Conservation (phyloP, 2,113 vertebrate species). For the Cygnus buccinator region DNA sequence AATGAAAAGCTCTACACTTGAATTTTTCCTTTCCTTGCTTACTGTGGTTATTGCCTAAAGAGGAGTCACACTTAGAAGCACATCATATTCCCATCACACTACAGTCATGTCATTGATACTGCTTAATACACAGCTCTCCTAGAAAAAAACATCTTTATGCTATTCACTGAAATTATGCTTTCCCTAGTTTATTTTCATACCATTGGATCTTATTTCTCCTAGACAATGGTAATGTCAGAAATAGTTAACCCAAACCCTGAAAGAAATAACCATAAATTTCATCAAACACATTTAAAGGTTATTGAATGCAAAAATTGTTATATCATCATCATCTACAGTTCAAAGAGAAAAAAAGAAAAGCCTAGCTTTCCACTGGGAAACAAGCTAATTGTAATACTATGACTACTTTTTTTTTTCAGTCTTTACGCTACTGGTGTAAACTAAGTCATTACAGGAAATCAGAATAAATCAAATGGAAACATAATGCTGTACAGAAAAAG, state of each 20-base stretch:
- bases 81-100: background rate
- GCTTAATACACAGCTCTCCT: background rate
- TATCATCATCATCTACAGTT: background rate
- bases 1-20: background rate
- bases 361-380: background rate
- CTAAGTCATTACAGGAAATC: background rate
- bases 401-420: background rate
- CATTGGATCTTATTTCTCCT: background rate
- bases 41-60: background rate
- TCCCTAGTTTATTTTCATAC: too few relatives aligned
- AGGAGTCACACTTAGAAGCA: background rate
- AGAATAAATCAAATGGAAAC: background rate
- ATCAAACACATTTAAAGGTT: background rate
- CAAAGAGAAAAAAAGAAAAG: background rate
- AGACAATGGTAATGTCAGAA: background rate
- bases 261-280: background rate
- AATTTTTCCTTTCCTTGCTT: background rate
- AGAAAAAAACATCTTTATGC: background rate
- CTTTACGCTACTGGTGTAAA: background rate
- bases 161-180: background rate
- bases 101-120: background rate
- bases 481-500: background rate
- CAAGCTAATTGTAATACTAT: background rate
- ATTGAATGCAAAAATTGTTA: background rate
- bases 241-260: background rate